Percentiles rank a stretch among this genome's conserved stretches.
Conservation (phyloP, 2,888 invertebrate species). For the Luperina nickerlii region DNA sequence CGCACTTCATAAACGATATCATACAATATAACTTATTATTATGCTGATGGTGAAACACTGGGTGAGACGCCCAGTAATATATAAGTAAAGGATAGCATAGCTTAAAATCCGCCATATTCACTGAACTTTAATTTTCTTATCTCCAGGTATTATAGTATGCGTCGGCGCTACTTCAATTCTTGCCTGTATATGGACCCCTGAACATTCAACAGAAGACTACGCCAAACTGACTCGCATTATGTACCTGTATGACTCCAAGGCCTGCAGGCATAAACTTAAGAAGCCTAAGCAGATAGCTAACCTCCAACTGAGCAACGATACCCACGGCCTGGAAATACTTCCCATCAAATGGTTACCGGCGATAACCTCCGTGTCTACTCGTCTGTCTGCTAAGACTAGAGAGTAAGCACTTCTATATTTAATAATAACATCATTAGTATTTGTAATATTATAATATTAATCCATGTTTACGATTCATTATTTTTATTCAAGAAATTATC, state of each 20-base stretch:
- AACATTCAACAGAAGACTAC: constrained; percentile 69
- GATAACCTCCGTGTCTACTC: constrained; percentile 73
- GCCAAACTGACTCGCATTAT: constrained; percentile 81
- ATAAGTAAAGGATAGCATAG: background rate
- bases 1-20: background rate
- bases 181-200: constrained; percentile 78
- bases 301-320: constrained; percentile 75
- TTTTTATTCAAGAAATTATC: background rate
- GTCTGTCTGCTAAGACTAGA: constrained; percentile 77
- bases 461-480: background rate
- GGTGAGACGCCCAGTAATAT: too few relatives aligned
- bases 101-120: background rate
- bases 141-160: constrained; percentile 76
- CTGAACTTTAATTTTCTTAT: background rate
- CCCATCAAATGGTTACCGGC: constrained; percentile 77
- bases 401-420: constrained; percentile 65
- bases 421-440: background rate
- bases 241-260: constrained; percentile 82
- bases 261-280: constrained; percentile 73
- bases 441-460: background rate
- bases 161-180: constrained; percentile 71
- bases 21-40: too few relatives aligned
- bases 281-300: constrained; percentile 66
- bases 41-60: too few relatives aligned
- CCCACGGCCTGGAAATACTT: constrained; percentile 69